phyloP scores from a whole-genome alignment of 2,888 invertebrate species.

The Lordiphosa andalusiaca region DNA sequence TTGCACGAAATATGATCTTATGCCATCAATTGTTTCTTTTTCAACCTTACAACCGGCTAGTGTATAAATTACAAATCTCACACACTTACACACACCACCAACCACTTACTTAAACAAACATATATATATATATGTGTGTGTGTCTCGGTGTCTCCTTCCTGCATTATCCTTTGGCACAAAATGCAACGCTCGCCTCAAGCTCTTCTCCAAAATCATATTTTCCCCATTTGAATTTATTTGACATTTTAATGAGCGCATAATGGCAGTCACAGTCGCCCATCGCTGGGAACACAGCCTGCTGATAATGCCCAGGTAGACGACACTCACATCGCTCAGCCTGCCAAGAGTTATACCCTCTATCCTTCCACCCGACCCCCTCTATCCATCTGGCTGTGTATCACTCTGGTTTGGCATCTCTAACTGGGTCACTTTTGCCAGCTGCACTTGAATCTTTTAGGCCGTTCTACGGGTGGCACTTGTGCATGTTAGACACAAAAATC shows the following conservation, averaged over 20 bases:
- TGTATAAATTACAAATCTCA: conserved; percentile 30
- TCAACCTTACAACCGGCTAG: conserved; percentile 17
- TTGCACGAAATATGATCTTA: too few relatives aligned
- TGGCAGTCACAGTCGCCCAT: conserved; percentile 39
- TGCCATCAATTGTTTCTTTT: background rate
- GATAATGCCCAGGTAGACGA: conserved; percentile 38
- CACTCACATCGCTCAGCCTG: conserved; percentile 27
- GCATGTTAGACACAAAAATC: conserved; percentile 77
- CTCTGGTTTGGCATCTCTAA: conserved; percentile 35
- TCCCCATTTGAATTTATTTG: conserved; percentile 68
- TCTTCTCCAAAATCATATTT: conserved; percentile 47
- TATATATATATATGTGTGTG: conserved; percentile 17
- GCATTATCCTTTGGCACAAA: conserved; percentile 38
- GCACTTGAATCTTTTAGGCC: conserved; percentile 77
- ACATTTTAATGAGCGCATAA: conserved; percentile 76
- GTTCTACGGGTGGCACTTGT: conserved; percentile 64
- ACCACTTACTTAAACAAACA: conserved; percentile 18
- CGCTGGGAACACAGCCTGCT: conserved; percentile 22
- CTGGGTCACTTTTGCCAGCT: conserved; percentile 70
- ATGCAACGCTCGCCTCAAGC: conserved; percentile 17
- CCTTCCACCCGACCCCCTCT: background rate
- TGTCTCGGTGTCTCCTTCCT: background rate
- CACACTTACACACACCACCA: background rate
- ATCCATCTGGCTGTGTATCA: background rate
- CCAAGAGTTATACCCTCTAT: conserved; percentile 4